These are phyloP conservation scores for Diadema setosum DNA, from an alignment of 35 echinoderm and acorn worm genomes.

Conservation along the genomic window DNA sequence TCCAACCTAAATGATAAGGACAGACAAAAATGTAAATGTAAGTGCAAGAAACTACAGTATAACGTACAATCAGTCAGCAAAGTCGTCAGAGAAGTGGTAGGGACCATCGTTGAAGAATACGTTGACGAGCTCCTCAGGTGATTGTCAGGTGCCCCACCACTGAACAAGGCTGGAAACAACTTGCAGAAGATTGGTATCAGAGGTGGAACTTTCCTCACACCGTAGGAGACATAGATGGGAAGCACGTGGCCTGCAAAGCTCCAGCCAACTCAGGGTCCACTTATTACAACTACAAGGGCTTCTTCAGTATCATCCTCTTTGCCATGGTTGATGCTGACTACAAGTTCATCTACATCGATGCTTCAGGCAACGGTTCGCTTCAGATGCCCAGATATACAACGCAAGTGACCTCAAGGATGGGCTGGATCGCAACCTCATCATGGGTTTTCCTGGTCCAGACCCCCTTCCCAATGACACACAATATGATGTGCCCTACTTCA, in stretches of 20 bases:
- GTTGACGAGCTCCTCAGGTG: constrained; percentile 36
- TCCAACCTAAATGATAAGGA: too few relatives aligned
- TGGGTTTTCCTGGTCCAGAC: constrained; percentile 9
- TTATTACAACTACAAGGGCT: constrained; percentile 28
- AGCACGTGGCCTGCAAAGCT: constrained; percentile 45
- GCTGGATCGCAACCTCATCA: background rate
- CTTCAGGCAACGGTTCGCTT: background rate
- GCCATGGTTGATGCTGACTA: constrained; percentile 35
- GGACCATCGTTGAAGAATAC: constrained; percentile 47
- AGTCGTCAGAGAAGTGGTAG: constrained; percentile 34
- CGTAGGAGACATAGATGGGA: constrained; percentile 52
- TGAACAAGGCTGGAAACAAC: background rate
- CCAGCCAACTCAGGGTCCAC: background rate
- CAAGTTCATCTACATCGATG: constrained; percentile 25
- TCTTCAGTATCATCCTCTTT: constrained; percentile 17
- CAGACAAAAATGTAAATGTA: too few relatives aligned
- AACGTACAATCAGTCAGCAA: too few relatives aligned
- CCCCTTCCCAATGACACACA: constrained; percentile 26
- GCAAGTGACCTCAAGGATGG: constrained; percentile 27
- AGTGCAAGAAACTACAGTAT: too few relatives aligned
- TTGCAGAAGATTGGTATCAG: background rate
- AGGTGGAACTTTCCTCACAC: constrained; percentile 80
- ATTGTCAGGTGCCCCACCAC: constrained; percentile 24
- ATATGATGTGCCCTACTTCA: constrained; percentile 52
- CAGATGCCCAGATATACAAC: constrained; percentile 31